Base-by-base conservation (phyloP, 1,140 invertebrate species). In the Brachionus asplanchnoidis region DNA sequence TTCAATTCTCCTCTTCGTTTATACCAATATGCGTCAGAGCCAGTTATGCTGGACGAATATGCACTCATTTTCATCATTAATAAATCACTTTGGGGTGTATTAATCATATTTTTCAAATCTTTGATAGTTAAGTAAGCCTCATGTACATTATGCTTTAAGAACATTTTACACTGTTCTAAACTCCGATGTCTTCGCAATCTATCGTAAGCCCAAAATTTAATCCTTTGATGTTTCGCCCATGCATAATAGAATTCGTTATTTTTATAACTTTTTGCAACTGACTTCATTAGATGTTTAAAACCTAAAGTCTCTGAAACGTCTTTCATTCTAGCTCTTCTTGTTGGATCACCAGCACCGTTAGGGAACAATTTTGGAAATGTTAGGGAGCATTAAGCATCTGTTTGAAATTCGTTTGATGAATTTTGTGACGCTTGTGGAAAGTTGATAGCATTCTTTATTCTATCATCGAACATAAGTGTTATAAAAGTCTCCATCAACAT, bases 51-150 rank as follows among this genome's bases (percentile, higher is more conserved):
- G 4, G 66, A 2, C 14, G 66, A 40, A 70, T 70, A 70, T 1
- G 66, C 28, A 70, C 66, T 70, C 26, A 70, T 70, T 70, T 70
- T 70, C 12, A 68, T 68, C 66, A 68, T 68, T 68, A 68, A 68
- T 68, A 28, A 68, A 14, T 68, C 66, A 68, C 66, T 68, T 68
- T 68, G 66, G 7, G 66, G 66, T 68, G 66, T 68, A 32, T 68
- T 68, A 1, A 68, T 68, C 23, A 68, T 8, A 32, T 8, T 68
- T 68, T 32, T 68, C 36, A 68, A 68, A 14, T 68, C 66, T 68
- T 68, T 68, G 12, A 68, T 36, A n/a, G 66, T 68, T 68, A 68
- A 68, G 28, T 68, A 36, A 32, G 66, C 66, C 36, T 68, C 28
- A 14, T 68, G 66, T 8, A 68, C 66, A 68, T 68, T 68, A 36